These are phyloP conservation scores for Arrhopalites spinosus DNA, from an alignment of 2,888 invertebrate species.

Conservation along the genomic window DNA sequence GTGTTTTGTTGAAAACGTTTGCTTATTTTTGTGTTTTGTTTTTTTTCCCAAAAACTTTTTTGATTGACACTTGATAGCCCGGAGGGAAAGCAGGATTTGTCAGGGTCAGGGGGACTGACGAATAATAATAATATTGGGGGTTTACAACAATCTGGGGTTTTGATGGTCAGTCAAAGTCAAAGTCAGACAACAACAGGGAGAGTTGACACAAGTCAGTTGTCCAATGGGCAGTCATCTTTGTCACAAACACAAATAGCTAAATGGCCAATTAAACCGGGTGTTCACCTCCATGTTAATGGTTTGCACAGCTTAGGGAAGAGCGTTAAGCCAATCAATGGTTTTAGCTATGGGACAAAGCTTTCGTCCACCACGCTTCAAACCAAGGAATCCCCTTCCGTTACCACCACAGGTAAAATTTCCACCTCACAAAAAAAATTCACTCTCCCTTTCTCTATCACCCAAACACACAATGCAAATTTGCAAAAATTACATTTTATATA, in stretches of 20 bases:
- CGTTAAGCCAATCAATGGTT: constrained; percentile 56
- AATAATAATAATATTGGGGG: constrained; percentile 34
- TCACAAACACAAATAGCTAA: constrained; percentile 59
- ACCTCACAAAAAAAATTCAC: constrained; percentile 14
- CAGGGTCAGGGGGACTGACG: constrained; percentile 6
- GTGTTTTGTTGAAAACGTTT: constrained; percentile 42
- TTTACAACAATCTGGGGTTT: no score
- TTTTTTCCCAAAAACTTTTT: constrained; percentile 27
- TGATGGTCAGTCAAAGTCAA: constrained; percentile 23
- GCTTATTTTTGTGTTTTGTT: constrained; percentile 38
- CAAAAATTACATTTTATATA: not conserved
- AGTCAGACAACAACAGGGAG: constrained; percentile 30
- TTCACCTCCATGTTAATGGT: constrained; percentile 84
- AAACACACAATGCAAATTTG: not conserved
- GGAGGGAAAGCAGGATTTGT: constrained; percentile 33
- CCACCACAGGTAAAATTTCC: constrained; percentile 30
- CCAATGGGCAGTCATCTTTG: constrained; percentile 19
- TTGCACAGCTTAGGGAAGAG: constrained; percentile 68
- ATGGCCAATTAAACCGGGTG: constrained; percentile 88
- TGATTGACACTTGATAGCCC: constrained; percentile 13
- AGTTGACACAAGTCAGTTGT: constrained; percentile 30
- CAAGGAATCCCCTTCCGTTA: constrained; percentile 30
- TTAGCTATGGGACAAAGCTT: constrained; percentile 56
- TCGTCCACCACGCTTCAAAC: constrained; percentile 50
- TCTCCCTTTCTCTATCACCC: not conserved